Base-by-base conservation (phyloP, 2,888 invertebrate genomes). In the Polydrusus tereticollis region DNA sequence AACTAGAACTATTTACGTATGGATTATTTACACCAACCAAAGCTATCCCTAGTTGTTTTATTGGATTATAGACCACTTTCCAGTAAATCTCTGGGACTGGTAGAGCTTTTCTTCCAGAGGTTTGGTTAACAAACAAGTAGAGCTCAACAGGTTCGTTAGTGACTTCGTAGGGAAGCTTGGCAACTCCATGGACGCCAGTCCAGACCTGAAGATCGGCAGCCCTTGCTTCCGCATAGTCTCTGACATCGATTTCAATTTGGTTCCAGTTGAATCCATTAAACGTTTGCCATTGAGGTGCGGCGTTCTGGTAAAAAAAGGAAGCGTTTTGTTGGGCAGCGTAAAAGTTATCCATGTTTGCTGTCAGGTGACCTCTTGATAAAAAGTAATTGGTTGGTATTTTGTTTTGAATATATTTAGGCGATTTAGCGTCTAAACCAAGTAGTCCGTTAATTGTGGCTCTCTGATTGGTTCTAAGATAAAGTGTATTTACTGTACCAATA, bases 21-120 rank as follows among this genome's bases (percentile, higher is more conserved):
- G 92, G 92, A 80, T 92, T 91, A 84, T 92, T 92, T 68, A 90
- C 87, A 43, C 89, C 88, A 6, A 92, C 80, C 76, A 91, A 88
- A 1, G 88, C 91, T 1, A 90, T 86, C 0, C 89, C 91, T 0
- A 86, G 80, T 18, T 86, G 85, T 0, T 83, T 84, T 0, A 78
- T 77, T 0, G 87, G 85, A 69, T 91, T 88, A 78, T 89, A 88
- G 0, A 88, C 87, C 4, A 91, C 88, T 78, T 90, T 90, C 87
- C 89, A 91, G 74, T 86, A 89, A 4, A 89, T 69, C 77, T 84
- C 86, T 0, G 90, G 90, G 6, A 89, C 88, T 0, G 89, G 89
- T 59, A 90, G 72, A 3, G 76, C 82, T 18, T 81, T 63, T 14
- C 45, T 84, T n/a, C 64, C 60, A 14, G 75, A 62, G 10, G 29